Conservation (phyloP, 2,888 invertebrate species). For the Alsophila aescularia region DNA sequence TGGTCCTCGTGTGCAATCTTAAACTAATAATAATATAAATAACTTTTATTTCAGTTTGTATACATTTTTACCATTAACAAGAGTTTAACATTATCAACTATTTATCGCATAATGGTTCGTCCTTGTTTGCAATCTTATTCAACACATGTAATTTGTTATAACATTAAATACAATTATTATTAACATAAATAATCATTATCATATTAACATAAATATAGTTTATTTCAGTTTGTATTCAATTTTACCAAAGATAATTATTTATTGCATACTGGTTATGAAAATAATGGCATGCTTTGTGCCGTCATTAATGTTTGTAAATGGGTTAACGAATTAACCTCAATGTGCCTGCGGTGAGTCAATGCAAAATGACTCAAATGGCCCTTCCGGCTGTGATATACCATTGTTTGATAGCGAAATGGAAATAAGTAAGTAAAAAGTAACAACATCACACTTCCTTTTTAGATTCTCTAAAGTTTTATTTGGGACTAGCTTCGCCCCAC, state of each 20-base stretch:
- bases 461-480: background rate
- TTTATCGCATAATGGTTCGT: no score
- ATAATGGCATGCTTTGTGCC: background rate
- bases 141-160: no score
- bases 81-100: no score
- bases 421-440: slow-evolving; percentile 2
- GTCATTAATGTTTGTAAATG: slow-evolving; percentile 38
- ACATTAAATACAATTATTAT: no score
- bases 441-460: background rate
- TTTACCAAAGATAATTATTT: no score
- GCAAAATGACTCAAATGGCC: slow-evolving; percentile 48
- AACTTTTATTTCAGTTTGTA: background rate
- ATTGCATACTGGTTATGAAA: no score
- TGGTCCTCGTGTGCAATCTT: background rate
- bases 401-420: slow-evolving; percentile 25
- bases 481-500: no score
- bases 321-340: slow-evolving; percentile 56
- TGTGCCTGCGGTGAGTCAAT: slow-evolving; percentile 49
- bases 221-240: no score
- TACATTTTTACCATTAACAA: background rate
- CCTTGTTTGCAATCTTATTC: no score
- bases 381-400: slow-evolving; percentile 54
- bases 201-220: no score
- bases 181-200: no score
- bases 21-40: no score